A percentile compares a stretch with the other conserved stretches of the same genome.
These are phyloP conservation scores for Taeniopygia guttata DNA, from an alignment of 2,797 vertebrate species.

Conservation along the genomic window DNA sequence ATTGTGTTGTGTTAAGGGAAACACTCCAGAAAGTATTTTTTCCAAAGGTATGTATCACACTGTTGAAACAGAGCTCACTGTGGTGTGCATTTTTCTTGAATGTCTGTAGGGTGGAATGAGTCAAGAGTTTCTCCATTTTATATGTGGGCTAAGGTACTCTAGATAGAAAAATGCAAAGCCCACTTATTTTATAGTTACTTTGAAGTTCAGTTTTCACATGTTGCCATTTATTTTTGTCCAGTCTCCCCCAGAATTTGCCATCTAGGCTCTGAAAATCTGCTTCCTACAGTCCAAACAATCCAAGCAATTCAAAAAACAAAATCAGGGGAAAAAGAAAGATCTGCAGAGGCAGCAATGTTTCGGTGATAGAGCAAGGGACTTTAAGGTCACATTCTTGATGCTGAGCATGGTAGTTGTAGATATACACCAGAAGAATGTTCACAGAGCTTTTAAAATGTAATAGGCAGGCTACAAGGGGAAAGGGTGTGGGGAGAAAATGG, in stretches of 20 bases:
- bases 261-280: neutral
- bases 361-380: neutral
- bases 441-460: neutral
- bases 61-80: neutral
- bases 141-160: neutral
- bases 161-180: neutral
- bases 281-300: neutral
- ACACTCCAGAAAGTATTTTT: neutral
- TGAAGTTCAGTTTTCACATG: neutral
- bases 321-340: neutral
- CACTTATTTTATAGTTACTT: neutral
- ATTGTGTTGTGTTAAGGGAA: neutral
- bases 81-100: neutral
- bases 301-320: neutral
- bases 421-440: neutral
- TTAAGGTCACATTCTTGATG: neutral
- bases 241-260: neutral
- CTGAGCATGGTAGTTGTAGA: neutral
- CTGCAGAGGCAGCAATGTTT: neutral
- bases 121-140: neutral
- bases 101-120: neutral
- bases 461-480: neutral
- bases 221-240: neutral
- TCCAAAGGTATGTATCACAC: neutral
- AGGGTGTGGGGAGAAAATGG: rapidly evolving